These are phyloP conservation scores for Epicauta chinensis DNA, from an alignment of 1,140 invertebrate genomes.

Conservation along the genomic window DNA sequence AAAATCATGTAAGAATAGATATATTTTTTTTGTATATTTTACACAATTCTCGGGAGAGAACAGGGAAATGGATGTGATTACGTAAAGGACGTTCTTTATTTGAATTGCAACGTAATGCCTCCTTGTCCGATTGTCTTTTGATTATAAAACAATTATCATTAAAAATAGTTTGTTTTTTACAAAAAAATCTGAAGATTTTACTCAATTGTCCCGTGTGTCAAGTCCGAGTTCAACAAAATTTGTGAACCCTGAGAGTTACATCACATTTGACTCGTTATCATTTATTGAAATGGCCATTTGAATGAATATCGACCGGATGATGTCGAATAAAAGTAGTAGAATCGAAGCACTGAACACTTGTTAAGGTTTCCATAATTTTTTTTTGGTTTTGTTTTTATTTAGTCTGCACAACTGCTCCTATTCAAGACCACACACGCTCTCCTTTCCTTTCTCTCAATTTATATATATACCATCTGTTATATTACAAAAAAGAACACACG, in stretches of 20 bases:
- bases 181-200: neutral
- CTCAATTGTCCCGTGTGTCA: constrained; percentile 4
- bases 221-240: constrained; percentile 8
- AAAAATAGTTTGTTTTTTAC: constrained; percentile 23
- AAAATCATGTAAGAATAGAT: constrained; percentile 18
- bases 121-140: constrained; percentile 20
- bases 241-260: constrained; percentile 16
- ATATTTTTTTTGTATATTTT: neutral
- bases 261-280: no score
- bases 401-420: no score
- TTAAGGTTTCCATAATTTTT: no score
- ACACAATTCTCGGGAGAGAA: constrained; percentile 7
- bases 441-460: no score
- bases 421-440: no score
- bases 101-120: no score
- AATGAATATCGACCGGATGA: no score
- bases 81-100: no score
- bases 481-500: no score
- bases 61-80: neutral
- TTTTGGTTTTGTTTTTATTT: no score
- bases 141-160: constrained; percentile 23
- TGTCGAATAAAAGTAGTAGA: neutral
- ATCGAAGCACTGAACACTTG: constrained; percentile 11
- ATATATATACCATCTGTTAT: no score
- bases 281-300: no score